Conservation (phyloP, 2,113 vertebrate genomes). For the Lasiurus borealis region DNA sequence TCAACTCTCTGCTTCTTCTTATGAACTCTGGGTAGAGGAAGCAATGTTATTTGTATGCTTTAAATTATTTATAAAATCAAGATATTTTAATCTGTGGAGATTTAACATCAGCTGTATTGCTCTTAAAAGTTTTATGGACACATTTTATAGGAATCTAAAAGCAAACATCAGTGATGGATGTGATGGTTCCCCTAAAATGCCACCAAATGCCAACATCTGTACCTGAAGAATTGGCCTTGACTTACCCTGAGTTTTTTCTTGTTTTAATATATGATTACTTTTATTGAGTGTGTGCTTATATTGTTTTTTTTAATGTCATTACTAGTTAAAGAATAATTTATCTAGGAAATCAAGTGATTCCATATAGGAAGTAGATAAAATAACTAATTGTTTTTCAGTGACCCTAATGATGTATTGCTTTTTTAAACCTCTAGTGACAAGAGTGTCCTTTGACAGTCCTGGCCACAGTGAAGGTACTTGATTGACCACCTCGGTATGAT, state of each 20-base stretch:
- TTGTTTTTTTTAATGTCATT: neutral
- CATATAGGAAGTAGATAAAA: neutral
- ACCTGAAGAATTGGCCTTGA: neutral
- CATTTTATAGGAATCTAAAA: neutral
- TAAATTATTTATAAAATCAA: conserved; percentile 9
- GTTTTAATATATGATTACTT: neutral
- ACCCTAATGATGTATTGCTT: neutral
- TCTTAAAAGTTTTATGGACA: neutral
- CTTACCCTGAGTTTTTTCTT: neutral
- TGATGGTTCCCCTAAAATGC: neutral
- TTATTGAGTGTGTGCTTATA: neutral
- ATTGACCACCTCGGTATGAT: neutral
- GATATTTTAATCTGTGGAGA: neutral
- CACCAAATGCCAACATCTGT: neutral
- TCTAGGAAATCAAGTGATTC: neutral
- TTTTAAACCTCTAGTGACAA: neutral
- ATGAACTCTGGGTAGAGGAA: neutral
- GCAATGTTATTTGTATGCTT: neutral
- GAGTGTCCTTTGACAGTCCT: neutral
- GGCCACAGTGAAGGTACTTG: neutral
- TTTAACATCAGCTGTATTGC: neutral
- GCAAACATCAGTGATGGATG: neutral
- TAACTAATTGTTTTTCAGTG: neutral
- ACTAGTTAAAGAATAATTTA: conserved; percentile 22
- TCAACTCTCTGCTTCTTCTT: neutral